Percentiles rank a stretch among this genome's conserved stretches.
These are phyloP conservation scores for Buceros bicornis DNA, from an alignment of 2,797 vertebrate genomes.

Conservation along the genomic window DNA sequence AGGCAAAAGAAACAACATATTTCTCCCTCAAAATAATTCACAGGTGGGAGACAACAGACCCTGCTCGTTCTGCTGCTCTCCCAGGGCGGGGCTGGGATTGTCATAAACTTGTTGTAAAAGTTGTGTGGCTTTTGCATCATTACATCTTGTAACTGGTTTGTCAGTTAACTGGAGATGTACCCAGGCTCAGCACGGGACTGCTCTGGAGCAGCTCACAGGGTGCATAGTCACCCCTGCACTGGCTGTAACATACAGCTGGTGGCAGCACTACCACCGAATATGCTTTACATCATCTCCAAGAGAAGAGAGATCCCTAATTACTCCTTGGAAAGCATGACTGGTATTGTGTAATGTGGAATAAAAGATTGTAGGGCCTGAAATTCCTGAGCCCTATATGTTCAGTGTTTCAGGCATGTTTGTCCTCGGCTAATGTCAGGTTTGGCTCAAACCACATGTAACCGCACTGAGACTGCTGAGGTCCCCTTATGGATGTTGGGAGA, in stretches of 20 bases:
- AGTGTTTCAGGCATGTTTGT: neutral
- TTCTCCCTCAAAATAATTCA: neutral
- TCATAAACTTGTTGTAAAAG: neutral
- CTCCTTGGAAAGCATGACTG: neutral
- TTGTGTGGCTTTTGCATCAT: neutral
- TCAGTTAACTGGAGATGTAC: neutral
- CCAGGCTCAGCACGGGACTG: neutral
- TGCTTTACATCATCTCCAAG: too few relatives aligned
- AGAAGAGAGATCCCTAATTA: neutral
- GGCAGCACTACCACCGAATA: neutral
- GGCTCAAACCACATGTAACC: neutral
- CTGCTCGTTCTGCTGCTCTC: neutral
- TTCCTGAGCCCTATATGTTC: neutral
- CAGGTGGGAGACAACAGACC: neutral
- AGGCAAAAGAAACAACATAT: neutral
- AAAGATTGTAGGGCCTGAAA: neutral
- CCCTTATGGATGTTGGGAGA: neutral
- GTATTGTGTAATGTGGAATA: neutral
- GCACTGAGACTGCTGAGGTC: neutral
- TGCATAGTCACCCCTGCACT: neutral
- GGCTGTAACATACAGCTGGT: neutral
- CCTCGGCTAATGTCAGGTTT: neutral
- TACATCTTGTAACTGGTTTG: neutral
- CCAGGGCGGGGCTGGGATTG: neutral
- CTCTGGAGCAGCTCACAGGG: neutral